Evolutionary conservation across 2,113 vertebrate genomes (phyloP), one percentile per base, ranked within the genome.

Genomic region (Salvelinus sp.): DNA sequence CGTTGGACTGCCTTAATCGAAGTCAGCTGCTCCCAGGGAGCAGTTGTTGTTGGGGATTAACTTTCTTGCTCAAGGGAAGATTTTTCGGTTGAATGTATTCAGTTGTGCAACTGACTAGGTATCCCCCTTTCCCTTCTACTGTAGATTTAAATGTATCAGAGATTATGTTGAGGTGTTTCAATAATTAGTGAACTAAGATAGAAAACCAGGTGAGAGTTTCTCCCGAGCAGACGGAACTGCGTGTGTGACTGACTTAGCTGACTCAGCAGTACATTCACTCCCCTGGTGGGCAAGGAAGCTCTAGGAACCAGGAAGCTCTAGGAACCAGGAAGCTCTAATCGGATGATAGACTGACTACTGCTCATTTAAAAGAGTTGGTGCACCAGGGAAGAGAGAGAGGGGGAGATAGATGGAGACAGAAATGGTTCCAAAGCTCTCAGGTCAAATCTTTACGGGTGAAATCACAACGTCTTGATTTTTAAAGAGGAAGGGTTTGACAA

Each of bases 251-350:
- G 14, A 57, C 14, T 44, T 44, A 44, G 38, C 9, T 44, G 14
- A 78, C 54, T 69, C 70, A 71, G 67, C 77, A 73, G 60, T 79
- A 60, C 67, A 70, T 83, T 79, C 68, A 38, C 62, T 44, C 9
- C 38, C 38, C 33, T 44, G 38, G 38, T 44, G 38, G 10, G 9
- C 38, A 44, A 44, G 38, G 38, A 44, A 44, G 38, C 38, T 44
- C 38, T 44, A 44, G 38, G 38, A 44, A 44, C 38, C 38, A 44
- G 38, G 38, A 44, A 44, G 7, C 38, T 44, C 9, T 4, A 74
- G 70, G 38, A 44, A 44, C 33, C 33, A 38, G 33, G 33, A 33
- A 33, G 33, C 33, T 48, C 33, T 76, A 74, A 74, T 79, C 77
- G 70, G 69, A 48, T 74, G 58, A 50, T 70, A 76, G 58, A 69